Evolutionary conservation across 2,113 vertebrate species (phyloP), one percentile per base, ranked within the genome.

Genomic region (Phoenicopterus ruber): DNA sequence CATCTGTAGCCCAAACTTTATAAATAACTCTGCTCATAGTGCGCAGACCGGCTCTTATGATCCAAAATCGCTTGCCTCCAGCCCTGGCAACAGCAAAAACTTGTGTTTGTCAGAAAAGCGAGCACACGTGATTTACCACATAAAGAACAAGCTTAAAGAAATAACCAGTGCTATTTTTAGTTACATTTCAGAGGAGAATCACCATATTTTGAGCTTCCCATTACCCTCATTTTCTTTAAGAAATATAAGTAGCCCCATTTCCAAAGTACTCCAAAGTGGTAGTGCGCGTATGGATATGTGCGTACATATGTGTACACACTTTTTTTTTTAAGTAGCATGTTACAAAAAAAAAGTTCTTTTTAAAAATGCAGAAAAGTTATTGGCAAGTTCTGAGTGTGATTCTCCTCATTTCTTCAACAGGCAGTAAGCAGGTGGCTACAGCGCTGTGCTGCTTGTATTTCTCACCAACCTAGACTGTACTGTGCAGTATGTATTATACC

Each of bases 281-380:
- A 58, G 10, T 5, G 29, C 1, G 1, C 3, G 0, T 9, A 63
- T 5, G 22, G 66, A 42, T 52, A 32, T 4, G 11, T 11, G 55
- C 1, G 1, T 28, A 66, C 2, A 0, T 9, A 52, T 2, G 16
- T 44, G 12, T 3, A 26, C 18, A 31, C 7, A 9, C 17, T 46
- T 62, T 36, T 58, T 34, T 42, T 42, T 83, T 61, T 63, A 90
- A 94, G 63, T 40, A 90, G 31, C 3, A 10, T 11, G 67, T 87
- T 84, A 57, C 52, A 26, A 86, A 86, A 79, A 57, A 61, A 36
- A 34, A 67, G 8, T 59, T 90, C 1, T 54, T 89, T 54, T 80
- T 15, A 66, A 92, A 95, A 95, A 91, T 40, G 44, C 62, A 81
- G 71, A n/a, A 69, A 90, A 88, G 15, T 93, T 93, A 83, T 8